Base-by-base conservation (phyloP, 2,888 invertebrate genomes). In the Macrophya alboannulata region DNA sequence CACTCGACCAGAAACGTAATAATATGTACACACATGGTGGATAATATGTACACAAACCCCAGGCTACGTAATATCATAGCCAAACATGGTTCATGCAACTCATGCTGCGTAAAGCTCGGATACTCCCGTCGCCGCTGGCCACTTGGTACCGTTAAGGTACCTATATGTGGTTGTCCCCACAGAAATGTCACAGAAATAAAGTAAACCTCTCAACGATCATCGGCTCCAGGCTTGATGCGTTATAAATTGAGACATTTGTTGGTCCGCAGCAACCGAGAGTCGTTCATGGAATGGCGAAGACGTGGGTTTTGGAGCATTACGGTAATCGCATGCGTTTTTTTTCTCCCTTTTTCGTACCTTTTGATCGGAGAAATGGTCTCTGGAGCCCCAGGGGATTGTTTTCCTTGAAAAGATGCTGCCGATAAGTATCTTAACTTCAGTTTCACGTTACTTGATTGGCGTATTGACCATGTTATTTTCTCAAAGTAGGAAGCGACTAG, bases 11-110 rank as follows among this genome's bases (percentile, higher is more conserved):
- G 31, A 77, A 45, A 77, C 48, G 51, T 65, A 48, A 85, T 43
- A 85, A 85, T 85, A 77, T 85, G 77, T 84, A 77, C 84, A 84
- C 76, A 72, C 62, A 65, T 45, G 76, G 17, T 43, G 21, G 43
- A 51, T 65, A 68, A 37, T 85, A 65, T 85, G 85, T 82, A 82
- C 85, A 85, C 85, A 85, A 37, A 21, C 79, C 43, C 55, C 65
- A 37, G 85, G 82, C 65, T 65, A 72, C 45, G 85, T 82, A 82
- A 79, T 85, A 85, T 82, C 82, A 68, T 83, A 55, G 82, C 51
- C 72, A 85, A 85, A 85, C 85, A 85, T 59, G 81, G 85, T 48
- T 10, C 79, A 12, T 59, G 37, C 83, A 71, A 65, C 83, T 62
- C 81, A 43, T 62, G 43, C 59, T 21, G 37, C 62, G 62, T 62